These are phyloP conservation scores for Xylota sylvarum DNA, from an alignment of 2,888 invertebrate species.

Conservation along the genomic window DNA sequence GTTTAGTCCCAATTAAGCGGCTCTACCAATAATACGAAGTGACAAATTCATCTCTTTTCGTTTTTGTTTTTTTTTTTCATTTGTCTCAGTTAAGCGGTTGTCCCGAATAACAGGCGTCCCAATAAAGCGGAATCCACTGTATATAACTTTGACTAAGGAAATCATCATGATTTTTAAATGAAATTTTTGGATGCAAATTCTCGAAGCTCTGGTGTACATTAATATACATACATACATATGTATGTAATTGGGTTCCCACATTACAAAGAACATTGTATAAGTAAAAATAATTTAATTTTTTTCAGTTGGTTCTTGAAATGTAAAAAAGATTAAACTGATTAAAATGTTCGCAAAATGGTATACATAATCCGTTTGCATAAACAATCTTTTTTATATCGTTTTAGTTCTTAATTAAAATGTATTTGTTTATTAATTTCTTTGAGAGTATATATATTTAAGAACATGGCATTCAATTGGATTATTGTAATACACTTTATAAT, in stretches of 20 bases:
- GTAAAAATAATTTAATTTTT: background rate
- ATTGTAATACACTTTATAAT: constrained; percentile 40
- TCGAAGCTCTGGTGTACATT: background rate
- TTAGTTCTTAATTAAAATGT: background rate
- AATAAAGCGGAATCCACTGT: too few species aligned
- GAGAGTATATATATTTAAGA: constrained; percentile 25
- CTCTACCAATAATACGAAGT: too few species aligned
- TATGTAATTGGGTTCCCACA: background rate
- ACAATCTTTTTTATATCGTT: background rate
- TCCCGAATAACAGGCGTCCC: too few species aligned
- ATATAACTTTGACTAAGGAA: too few species aligned
- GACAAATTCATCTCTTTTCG: too few species aligned
- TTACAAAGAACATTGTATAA: background rate
- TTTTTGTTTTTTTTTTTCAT: too few species aligned
- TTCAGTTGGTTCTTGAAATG: background rate
- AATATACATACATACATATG: background rate
- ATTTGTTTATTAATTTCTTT: constrained; percentile 4
- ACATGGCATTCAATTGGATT: constrained; percentile 60
- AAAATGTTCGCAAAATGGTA: background rate
- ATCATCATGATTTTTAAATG: too few species aligned
- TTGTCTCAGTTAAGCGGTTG: too few species aligned
- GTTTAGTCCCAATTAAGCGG: too few species aligned
- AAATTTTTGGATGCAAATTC: background rate
- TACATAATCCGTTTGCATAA: background rate
- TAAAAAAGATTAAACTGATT: background rate